Evolutionary conservation across 2,797 vertebrate genomes (phyloP).

Genomic region (Gymnopithys bicolor): DNA sequence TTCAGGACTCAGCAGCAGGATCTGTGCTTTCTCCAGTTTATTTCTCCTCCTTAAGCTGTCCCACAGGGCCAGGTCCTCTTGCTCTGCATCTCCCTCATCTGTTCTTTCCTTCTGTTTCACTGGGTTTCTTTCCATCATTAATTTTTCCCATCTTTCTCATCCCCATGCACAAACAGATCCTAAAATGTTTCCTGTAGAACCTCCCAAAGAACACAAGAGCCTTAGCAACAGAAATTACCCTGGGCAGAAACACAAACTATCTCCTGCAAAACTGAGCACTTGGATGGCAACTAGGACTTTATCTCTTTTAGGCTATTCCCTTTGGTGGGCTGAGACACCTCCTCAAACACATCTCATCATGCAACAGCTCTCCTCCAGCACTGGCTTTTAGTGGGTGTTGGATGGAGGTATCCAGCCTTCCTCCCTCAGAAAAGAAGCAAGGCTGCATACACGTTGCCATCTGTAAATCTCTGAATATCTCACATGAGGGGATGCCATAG

Average conservation of each 20-base stretch:
- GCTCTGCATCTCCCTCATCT: not conserved
- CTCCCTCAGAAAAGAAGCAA: not conserved
- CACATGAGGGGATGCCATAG: accelerated
- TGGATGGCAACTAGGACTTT: accelerated
- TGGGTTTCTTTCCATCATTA: not conserved
- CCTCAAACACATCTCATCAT: accelerated
- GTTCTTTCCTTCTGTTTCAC: not conserved
- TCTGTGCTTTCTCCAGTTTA: not conserved
- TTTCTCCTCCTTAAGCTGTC: not conserved
- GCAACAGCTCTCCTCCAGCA: not conserved
- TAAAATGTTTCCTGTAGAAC: not conserved
- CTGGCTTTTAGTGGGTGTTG: accelerated
- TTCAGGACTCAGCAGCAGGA: not conserved
- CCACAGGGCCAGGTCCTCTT: not conserved
- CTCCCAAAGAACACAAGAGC: not conserved
- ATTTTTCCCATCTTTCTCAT: not conserved
- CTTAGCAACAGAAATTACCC: not conserved
- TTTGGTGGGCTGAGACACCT: not conserved
- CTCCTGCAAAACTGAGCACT: not conserved
- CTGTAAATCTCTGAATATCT: accelerated
- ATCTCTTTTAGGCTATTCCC: not conserved
- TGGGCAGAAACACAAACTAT: not conserved
- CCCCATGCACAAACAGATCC: not conserved
- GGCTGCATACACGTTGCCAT: not conserved
- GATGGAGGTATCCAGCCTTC: not conserved